Conservation (phyloP, 2,888 invertebrate genomes). For the Monopis laevigella region DNA sequence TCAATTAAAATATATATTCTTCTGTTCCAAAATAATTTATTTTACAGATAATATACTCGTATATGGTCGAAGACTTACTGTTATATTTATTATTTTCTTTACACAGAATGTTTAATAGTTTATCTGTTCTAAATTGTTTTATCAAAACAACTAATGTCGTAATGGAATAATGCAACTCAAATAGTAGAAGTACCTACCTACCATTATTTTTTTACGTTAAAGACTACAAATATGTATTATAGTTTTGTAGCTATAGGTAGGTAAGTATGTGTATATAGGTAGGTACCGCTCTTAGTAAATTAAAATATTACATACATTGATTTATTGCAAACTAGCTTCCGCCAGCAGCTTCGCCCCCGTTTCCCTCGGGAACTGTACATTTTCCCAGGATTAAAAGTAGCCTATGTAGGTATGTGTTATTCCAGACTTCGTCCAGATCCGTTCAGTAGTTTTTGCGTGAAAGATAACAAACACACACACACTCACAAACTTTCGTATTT, state of each 20-base stretch:
- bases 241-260: too few relatives aligned
- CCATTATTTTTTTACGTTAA: slow-evolving; percentile 6
- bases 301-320: background rate
- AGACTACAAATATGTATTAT: slow-evolving; percentile 10
- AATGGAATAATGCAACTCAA: slow-evolving; percentile 4
- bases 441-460: background rate
- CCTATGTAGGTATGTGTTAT: background rate
- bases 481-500: too few relatives aligned
- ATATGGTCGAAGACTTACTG: too few relatives aligned
- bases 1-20: too few relatives aligned
- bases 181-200: too few relatives aligned
- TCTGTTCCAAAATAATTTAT: too few relatives aligned
- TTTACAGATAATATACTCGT: too few relatives aligned
- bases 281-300: background rate
- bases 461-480: too few relatives aligned
- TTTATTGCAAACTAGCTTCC: background rate
- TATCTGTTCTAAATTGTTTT: slow-evolving; percentile 11
- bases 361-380: too few relatives aligned
- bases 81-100: too few relatives aligned
- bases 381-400: background rate
- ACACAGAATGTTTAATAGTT: slow-evolving; percentile 4
- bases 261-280: background rate
- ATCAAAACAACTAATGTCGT: slow-evolving; percentile 9
- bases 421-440: background rate
- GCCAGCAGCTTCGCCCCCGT: background rate